Conservation (phyloP, 2,113 vertebrate genomes). For the Butorides virescens region DNA sequence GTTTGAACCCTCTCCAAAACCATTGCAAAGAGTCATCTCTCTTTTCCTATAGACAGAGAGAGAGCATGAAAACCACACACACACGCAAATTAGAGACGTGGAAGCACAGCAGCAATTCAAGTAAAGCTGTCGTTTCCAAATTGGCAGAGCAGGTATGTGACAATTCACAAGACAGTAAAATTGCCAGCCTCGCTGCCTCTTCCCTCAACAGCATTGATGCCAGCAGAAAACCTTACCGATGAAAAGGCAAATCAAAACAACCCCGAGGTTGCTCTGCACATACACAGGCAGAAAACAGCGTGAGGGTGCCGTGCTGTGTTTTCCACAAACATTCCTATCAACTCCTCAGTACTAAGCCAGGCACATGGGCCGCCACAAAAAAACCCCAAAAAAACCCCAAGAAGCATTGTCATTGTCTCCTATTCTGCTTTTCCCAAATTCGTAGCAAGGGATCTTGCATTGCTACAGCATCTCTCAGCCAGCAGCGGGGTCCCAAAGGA, state of each 20-base stretch:
- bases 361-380: not conserved
- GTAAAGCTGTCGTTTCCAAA: not conserved
- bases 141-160: not conserved
- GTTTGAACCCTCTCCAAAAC: slow-evolving; percentile 25
- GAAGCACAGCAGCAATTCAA: not conserved
- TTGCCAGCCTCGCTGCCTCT: not conserved
- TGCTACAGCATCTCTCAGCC: not conserved
- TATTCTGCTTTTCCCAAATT: not conserved
- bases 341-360: not conserved
- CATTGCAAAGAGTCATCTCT: not conserved
- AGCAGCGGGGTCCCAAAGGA: not conserved
- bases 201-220: not conserved
- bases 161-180: not conserved
- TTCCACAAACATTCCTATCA: not conserved
- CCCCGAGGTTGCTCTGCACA: not conserved
- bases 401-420: not conserved
- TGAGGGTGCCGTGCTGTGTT: not conserved
- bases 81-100: not conserved
- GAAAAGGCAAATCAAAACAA: slow-evolving; percentile 36
- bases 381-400: not conserved
- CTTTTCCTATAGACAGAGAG: not conserved
- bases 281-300: not conserved
- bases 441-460: not conserved
- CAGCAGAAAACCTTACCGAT: not conserved
- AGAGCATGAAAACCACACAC: not conserved